Base-by-base conservation (phyloP, 2,113 vertebrate genomes). In the Neogale vison region DNA sequence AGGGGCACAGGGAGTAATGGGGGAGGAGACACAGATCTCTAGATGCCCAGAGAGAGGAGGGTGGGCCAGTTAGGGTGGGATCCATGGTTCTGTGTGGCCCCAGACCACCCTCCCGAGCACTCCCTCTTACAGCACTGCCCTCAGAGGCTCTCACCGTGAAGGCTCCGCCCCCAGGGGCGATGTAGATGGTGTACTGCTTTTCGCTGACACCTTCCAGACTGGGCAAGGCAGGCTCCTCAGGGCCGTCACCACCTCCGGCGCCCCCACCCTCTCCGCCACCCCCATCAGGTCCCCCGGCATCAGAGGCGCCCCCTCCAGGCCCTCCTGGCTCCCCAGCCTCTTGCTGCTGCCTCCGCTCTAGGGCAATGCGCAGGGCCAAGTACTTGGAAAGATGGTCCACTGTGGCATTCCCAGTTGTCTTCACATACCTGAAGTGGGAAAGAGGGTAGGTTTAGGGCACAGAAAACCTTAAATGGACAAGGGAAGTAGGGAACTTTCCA, bases 151-250 rank as follows among this genome's bases (percentile, higher is more conserved):
- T 99, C 97, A 99, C 99, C 85, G 99, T 99, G 98, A 99, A 99
- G 72, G 99, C 99, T 23, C 99, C 99, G 1, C 99, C 99, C 6
- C 99, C 92, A 0, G 99, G 99, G 45, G 99, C 98, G 61, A 99
- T 99, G 98, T 99, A 99, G 98, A 99, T 99, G 95, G 99, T 99
- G 96, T 99, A 99, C 97, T 99, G 99, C 98, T 99, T 99, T 98
- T 99, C 99, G 9, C 99, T 99, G 98, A 98, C 98, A 31, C 85
- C 98, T 26, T 98, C 98, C 96, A 98, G 97, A 71, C 97, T 98
- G 91, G 95, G 98, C 90, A 98, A 89, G 11, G 97, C 97, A 6
- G 98, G 98, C 17, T 98, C 97, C 31, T 98, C 98, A 0, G 98
- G 97, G 24, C 97, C 93, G 0, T 98, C 98, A 1, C 95, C 93